Conservation (phyloP, 23 tunicate species). For the Ascidia mentula region DNA sequence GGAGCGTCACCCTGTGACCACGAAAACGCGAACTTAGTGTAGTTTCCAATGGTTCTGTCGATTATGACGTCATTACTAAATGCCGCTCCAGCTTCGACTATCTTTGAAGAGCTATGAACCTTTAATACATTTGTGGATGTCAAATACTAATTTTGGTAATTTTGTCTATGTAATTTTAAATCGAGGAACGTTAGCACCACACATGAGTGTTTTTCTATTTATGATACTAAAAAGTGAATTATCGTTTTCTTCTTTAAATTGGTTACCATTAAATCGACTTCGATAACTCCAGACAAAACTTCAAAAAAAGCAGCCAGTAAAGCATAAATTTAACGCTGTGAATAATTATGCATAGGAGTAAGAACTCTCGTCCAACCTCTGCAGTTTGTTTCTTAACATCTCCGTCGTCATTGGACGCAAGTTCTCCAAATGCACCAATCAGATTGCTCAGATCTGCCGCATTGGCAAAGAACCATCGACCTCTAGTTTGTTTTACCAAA, state of each 20-base stretch:
- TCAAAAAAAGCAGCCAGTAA: too few relatives aligned
- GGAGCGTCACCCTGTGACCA: slow-evolving; percentile 10
- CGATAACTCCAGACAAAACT: too few relatives aligned
- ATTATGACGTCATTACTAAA: background rate
- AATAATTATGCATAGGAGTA: too few relatives aligned
- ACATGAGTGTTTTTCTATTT: too few relatives aligned
- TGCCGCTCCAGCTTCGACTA: background rate
- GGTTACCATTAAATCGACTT: too few relatives aligned
- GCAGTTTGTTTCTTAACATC: background rate
- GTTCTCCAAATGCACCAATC: slow-evolving; percentile 6
- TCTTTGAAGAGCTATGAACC: background rate
- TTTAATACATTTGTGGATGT: too few relatives aligned
- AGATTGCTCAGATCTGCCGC: background rate
- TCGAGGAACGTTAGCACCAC: too few relatives aligned
- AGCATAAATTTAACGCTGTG: too few relatives aligned
- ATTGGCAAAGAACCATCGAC: slow-evolving; percentile 14
- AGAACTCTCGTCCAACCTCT: background rate
- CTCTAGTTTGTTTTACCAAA: background rate
- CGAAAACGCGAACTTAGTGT: slow-evolving; percentile 11
- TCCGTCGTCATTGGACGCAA: background rate
- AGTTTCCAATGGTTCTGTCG: slow-evolving; percentile 21
- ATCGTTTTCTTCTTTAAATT: too few relatives aligned
- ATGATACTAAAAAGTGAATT: too few relatives aligned
- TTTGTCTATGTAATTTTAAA: too few relatives aligned
- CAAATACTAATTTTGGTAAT: too few relatives aligned